Evolutionary conservation across 2,888 invertebrate genomes (phyloP), one percentile per base, ranked within the genome.

Genomic region (Coleophora deauratella): DNA sequence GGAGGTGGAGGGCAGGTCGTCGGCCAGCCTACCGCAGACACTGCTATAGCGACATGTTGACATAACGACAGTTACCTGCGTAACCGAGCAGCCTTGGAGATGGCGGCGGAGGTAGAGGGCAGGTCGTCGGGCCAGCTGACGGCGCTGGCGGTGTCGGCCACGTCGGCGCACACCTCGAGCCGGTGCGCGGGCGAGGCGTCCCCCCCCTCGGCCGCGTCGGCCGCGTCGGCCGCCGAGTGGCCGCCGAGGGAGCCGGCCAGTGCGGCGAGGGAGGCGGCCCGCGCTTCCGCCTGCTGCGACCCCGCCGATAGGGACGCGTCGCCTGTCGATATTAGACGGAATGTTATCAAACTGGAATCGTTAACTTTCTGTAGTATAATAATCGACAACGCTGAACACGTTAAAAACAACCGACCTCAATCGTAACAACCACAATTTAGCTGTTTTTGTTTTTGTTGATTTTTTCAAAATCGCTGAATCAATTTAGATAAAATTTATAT

Each of bases 231-330:
- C 27, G 59, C 56, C 48, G 71, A 73, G 58, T 63, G 72, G 1
- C 75, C 77, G 53, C 71, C 79, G 51, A 81, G 73, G 43, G 82
- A 81, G 33, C 82, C 84, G 39, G 82, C 82, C 50, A 82, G 73
- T 43, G 77, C 82, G 3, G 82, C 81, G 47, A 82, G 72, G 37
- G 82, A 82, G 28, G 80, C 59, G 50, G 81, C 82, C 40, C 80
- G 77, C 31, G 47, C 69, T 48, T 73, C 79, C 38, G 72, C 77
- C 42, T 64, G 65, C 44, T 61, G 64, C 10, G 81, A 81, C 3
- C 79, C 80, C 47, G 74, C 76, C 8, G 84, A 84, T 27, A 84
- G 65, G 0, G 84, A 84, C 43, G 84, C 82, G 67, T 84, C 84
- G 15, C 84, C 82, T 84, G 64, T 1, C 34, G n/a, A n/a, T 12